These are phyloP conservation scores for Girardia tigrina DNA, from an alignment of 2,888 invertebrate genomes.

Conservation along the genomic window DNA sequence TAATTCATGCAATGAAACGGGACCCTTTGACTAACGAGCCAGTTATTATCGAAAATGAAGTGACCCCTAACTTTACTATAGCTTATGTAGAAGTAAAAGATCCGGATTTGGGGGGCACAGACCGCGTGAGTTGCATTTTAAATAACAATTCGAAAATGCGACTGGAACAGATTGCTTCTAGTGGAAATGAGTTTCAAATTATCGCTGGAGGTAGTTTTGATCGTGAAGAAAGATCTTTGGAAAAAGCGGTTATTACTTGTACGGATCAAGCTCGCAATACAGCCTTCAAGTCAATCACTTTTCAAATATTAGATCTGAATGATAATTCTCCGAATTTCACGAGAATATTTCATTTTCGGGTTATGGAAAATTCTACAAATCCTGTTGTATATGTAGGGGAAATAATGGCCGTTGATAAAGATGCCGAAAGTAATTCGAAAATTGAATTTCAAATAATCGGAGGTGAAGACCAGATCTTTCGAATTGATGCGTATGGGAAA, in stretches of 20 bases:
- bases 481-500: slow-evolving; percentile 17
- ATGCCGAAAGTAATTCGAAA: slow-evolving; percentile 26
- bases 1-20: background rate
- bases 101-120: background rate
- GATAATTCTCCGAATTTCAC: slow-evolving; percentile 27
- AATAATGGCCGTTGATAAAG: slow-evolving; percentile 20
- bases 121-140: slow-evolving; percentile 16
- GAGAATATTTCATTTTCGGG: slow-evolving; percentile 20
- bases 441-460: slow-evolving; percentile 25
- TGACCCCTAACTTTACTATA: background rate
- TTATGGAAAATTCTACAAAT: background rate
- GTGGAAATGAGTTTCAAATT: background rate
- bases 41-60: slow-evolving; percentile 7
- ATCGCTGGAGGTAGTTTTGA: slow-evolving; percentile 7
- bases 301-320: slow-evolving; percentile 27
- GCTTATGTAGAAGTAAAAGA: slow-evolving; percentile 28
- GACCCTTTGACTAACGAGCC: slow-evolving; percentile 26
- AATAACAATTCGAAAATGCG: slow-evolving; percentile 21
- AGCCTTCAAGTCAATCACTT: background rate
- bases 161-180: background rate
- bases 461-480: background rate
- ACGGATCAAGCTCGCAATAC: background rate
- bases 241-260: slow-evolving; percentile 18
- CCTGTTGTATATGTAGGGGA: background rate
- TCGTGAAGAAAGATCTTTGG: slow-evolving; percentile 21